phyloP scores from a whole-genome alignment of 2,113 vertebrate species.

The Lethenteron camtschaticum region DNA sequence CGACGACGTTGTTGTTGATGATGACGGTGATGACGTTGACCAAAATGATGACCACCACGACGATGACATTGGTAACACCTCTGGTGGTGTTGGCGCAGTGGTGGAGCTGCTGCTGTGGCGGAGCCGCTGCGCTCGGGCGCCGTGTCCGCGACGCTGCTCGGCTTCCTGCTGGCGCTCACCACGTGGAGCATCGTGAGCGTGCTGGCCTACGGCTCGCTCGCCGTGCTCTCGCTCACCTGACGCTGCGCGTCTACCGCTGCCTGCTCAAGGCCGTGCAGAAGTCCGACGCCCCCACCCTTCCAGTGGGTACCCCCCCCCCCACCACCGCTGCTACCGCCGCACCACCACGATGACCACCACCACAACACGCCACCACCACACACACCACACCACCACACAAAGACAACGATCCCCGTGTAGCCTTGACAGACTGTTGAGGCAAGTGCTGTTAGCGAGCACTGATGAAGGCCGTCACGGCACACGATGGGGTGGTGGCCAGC shows the following conservation, averaged over 20 bases:
- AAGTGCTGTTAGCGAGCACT: too few relatives aligned
- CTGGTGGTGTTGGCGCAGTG: background rate
- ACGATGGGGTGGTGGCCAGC: too few relatives aligned
- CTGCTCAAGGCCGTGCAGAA: constrained; percentile 2
- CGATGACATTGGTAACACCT: too few relatives aligned
- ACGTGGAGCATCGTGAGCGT: background rate
- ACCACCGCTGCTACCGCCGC: background rate
- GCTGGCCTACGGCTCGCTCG: background rate
- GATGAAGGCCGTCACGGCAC: too few relatives aligned
- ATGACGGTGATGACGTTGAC: too few relatives aligned
- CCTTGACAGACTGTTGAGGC: too few relatives aligned
- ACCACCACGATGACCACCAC: too few relatives aligned
- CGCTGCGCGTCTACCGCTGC: background rate
- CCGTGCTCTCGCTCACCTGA: background rate
- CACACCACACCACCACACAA: too few relatives aligned
- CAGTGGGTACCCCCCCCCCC: background rate
- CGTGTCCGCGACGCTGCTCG: background rate
- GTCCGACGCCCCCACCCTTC: background rate
- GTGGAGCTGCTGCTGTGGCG: background rate
- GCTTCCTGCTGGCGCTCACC: background rate
- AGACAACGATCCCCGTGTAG: too few relatives aligned
- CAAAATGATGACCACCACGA: too few relatives aligned
- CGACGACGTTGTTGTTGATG: too few relatives aligned
- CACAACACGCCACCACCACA: too few relatives aligned
- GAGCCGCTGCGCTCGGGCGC: constrained; percentile 3